Evolutionary conservation across 2,888 invertebrate species (phyloP).

Genomic region (Anaspis maculata): DNA sequence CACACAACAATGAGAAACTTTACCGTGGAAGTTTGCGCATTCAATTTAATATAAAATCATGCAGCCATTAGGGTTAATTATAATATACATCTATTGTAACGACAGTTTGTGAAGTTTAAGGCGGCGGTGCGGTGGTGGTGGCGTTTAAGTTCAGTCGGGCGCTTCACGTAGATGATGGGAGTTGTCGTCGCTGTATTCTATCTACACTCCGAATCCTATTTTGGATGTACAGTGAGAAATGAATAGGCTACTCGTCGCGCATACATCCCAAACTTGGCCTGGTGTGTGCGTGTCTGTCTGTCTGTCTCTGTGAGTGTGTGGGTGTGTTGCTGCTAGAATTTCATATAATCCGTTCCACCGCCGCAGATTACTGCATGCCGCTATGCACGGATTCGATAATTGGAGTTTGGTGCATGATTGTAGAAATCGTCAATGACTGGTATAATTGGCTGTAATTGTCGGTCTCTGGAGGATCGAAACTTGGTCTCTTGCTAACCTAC

Average conservation of each 20-base stretch:
- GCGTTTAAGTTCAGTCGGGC: conserved; percentile 9
- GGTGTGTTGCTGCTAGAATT: conserved; percentile 2
- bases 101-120: conserved; percentile 30
- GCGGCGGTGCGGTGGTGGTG: conserved; percentile 13
- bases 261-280: too few relatives aligned
- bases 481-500: too few relatives aligned
- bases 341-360: conserved; percentile 6
- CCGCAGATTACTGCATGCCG: conserved; percentile 7
- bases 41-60: conserved; percentile 25
- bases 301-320: too few relatives aligned
- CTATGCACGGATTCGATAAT: conserved; percentile 20
- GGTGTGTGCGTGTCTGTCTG: too few relatives aligned
- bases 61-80: conserved; percentile 31
- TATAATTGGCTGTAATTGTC: conserved; percentile 18
- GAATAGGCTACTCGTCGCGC: conserved; percentile 9
- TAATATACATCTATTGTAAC: conserved; percentile 31
- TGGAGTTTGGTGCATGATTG: conserved; percentile 20
- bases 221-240: conserved; percentile 1
- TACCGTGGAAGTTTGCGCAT: conserved; percentile 16
- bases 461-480: too few relatives aligned
- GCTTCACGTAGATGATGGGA: conserved; percentile 12
- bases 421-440: conserved; percentile 19
- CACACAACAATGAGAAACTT: conserved; percentile 17
- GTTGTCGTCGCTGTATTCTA: conserved; percentile 4
- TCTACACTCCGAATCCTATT: conserved; percentile 3